Evolutionary conservation across 1,140 invertebrate species (phyloP).

Genomic region (Belonocnema kinseyi): DNA sequence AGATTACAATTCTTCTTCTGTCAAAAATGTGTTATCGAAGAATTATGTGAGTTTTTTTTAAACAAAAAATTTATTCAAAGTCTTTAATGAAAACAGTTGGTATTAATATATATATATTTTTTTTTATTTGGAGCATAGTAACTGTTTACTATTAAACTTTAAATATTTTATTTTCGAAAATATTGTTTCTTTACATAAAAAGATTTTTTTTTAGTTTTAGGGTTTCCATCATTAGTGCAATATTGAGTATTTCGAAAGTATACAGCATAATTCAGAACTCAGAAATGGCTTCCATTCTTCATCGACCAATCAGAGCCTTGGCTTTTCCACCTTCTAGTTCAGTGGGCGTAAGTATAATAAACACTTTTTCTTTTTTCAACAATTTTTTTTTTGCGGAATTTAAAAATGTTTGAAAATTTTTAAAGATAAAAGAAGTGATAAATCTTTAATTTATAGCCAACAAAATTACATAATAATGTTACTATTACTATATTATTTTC

Average conservation of each 20-base stretch:
- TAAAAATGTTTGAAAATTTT: not conserved
- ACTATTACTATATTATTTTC: not conserved
- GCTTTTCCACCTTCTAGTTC: constrained; percentile 67
- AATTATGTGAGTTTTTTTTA: constrained; percentile 11
- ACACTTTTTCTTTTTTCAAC: not conserved
- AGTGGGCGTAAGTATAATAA: constrained; percentile 64
- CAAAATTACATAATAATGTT: constrained; percentile 26
- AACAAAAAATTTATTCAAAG: not conserved
- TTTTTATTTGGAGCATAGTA: not conserved
- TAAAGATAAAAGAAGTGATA: too few species aligned
- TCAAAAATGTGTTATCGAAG: not conserved
- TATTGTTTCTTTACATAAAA: constrained; percentile 31
- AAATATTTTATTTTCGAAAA: not conserved
- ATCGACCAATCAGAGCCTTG: constrained; percentile 68
- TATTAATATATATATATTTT: not conserved
- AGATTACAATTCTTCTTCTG: not conserved
- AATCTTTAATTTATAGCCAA: not conserved
- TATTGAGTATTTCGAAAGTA: constrained; percentile 50
- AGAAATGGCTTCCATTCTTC: constrained; percentile 67
- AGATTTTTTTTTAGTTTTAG: constrained; percentile 46
- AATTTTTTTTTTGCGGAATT: too few species aligned
- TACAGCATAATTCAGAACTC: constrained; percentile 59
- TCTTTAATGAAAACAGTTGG: constrained; percentile 19
- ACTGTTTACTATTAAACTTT: constrained; percentile 7
- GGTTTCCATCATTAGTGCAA: constrained; percentile 41